Evolutionary conservation across 2,797 vertebrate genomes (phyloP).

Genomic region (Tympanoctomys barrerae): DNA sequence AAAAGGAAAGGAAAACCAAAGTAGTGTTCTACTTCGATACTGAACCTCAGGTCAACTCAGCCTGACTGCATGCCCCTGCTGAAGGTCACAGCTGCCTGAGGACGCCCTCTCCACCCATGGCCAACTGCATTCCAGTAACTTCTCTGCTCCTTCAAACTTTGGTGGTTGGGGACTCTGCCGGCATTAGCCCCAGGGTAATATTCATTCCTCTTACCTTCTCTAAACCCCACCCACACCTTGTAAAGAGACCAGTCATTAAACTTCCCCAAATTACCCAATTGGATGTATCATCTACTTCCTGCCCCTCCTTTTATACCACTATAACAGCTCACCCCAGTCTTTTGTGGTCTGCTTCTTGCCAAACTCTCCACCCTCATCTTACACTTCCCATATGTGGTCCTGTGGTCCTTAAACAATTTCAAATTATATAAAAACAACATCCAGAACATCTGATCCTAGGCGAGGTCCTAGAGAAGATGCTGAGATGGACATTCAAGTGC

Average conservation of each 20-base stretch:
- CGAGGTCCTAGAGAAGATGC: neutral
- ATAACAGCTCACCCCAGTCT: neutral
- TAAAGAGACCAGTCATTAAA: neutral
- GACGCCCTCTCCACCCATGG: neutral
- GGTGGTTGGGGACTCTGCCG: neutral
- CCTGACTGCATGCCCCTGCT: neutral
- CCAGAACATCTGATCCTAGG: neutral
- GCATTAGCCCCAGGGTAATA: neutral
- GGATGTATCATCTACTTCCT: slow-evolving; percentile 45
- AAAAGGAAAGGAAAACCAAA: neutral
- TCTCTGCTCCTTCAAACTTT: neutral
- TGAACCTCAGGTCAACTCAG: neutral
- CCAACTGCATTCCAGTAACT: neutral
- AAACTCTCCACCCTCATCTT: neutral
- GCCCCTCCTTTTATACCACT: neutral
- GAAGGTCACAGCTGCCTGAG: neutral
- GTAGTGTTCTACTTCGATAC: neutral
- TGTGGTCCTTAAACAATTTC: neutral
- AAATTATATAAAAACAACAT: neutral
- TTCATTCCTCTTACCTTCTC: neutral
- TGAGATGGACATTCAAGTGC: neutral
- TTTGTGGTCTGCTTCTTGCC: neutral
- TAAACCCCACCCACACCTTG: neutral
- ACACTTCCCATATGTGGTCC: neutral
- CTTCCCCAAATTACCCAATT: neutral